These are phyloP conservation scores for Nomada ruficornis DNA, from an alignment of 2,888 invertebrate genomes.

Conservation along the genomic window DNA sequence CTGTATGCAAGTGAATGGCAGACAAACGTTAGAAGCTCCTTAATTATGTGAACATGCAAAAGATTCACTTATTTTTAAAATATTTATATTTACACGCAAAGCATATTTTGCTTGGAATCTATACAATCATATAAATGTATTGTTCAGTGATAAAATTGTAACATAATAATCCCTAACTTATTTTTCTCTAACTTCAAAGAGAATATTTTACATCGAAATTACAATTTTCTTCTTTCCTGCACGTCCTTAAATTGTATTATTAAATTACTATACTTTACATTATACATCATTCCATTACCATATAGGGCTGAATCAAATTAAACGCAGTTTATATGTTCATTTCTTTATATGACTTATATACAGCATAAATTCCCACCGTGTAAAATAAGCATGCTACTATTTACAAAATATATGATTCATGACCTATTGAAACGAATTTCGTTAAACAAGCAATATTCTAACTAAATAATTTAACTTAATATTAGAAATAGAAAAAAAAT, in stretches of 20 bases:
- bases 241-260: slow-evolving; percentile 53
- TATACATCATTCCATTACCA: slow-evolving; percentile 79
- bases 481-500: slow-evolving; percentile 63
- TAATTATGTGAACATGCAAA: slow-evolving; percentile 79
- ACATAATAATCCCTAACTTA: slow-evolving; percentile 82
- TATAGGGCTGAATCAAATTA: slow-evolving; percentile 77
- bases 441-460: slow-evolving; percentile 73
- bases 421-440: slow-evolving; percentile 70
- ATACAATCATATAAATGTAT: slow-evolving; percentile 83
- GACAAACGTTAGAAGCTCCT: slow-evolving; percentile 79
- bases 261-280: slow-evolving; percentile 78
- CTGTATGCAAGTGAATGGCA: slow-evolving; percentile 67
- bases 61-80: slow-evolving; percentile 78
- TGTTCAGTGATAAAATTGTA: slow-evolving; percentile 83
- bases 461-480: slow-evolving; percentile 74
- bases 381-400: slow-evolving; percentile 80
- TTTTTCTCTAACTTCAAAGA: slow-evolving; percentile 78
- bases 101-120: slow-evolving; percentile 79
- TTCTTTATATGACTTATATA: slow-evolving; percentile 71
- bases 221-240: slow-evolving; percentile 71
- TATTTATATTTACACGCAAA: slow-evolving; percentile 81
- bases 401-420: slow-evolving; percentile 77
- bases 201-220: slow-evolving; percentile 84
- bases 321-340: slow-evolving; percentile 66
- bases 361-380: slow-evolving; percentile 71